phyloP scores from a whole-genome alignment of 2,797 vertebrate species.

The Artibeus lituratus region DNA sequence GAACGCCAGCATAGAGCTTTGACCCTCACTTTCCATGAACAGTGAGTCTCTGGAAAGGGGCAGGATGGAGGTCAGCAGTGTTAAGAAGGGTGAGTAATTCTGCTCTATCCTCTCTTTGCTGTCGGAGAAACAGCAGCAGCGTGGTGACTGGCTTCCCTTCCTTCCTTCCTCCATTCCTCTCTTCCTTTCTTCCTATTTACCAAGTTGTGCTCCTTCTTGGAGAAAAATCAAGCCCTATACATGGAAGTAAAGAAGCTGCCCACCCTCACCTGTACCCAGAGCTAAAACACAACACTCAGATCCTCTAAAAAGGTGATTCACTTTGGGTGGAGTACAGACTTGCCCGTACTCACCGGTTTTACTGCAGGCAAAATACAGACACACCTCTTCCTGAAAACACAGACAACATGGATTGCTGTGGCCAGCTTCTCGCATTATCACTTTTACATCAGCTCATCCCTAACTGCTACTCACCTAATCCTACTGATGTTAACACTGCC shows the following conservation, averaged over 20 bases:
- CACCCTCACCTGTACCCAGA: background rate
- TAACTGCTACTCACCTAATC: background rate
- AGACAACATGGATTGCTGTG: constrained; percentile 83
- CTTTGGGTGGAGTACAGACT: constrained; percentile 44
- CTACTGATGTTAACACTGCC: background rate
- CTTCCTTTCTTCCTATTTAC: background rate
- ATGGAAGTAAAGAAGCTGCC: background rate
- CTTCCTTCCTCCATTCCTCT: too few species aligned
- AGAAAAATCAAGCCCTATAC: constrained; percentile 22
- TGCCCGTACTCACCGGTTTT: constrained; percentile 80
- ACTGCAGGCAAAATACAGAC: constrained; percentile 83
- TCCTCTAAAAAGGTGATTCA: constrained; percentile 25
- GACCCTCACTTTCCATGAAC: background rate
- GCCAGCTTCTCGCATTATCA: constrained; percentile 76
- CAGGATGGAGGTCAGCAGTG: background rate
- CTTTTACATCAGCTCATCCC: constrained; percentile 40
- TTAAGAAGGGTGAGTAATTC: constrained; percentile 19
- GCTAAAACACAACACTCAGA: background rate
- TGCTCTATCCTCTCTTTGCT: background rate
- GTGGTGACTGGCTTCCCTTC: background rate
- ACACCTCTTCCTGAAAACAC: constrained; percentile 84
- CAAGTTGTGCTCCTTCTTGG: background rate
- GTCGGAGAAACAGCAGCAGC: background rate
- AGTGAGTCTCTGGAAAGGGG: background rate
- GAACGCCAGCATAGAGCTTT: background rate